Evolutionary conservation across 2,797 vertebrate species (phyloP).

Genomic region (Phataginus tricuspis): DNA sequence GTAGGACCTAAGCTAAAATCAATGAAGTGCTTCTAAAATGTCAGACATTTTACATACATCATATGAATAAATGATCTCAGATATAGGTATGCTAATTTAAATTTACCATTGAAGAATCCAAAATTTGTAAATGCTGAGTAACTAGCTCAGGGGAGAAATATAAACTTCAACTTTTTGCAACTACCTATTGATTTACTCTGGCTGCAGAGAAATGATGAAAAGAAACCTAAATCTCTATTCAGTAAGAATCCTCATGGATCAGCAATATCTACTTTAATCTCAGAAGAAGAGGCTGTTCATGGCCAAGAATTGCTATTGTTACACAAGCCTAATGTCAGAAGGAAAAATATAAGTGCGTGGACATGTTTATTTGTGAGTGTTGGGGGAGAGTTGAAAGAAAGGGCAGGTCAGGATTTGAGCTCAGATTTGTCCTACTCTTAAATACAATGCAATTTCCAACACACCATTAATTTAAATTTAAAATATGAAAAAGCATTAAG

Average conservation of each 20-base stretch:
- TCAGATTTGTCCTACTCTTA: background rate
- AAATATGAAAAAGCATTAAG: background rate
- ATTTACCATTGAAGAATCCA: background rate
- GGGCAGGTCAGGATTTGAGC: background rate
- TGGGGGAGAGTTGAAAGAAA: background rate
- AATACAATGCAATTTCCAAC: background rate
- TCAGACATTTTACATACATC: background rate
- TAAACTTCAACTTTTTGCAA: background rate
- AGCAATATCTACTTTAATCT: slow-evolving; percentile 8
- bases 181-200: background rate
- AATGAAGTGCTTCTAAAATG: background rate
- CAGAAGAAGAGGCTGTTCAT: background rate
- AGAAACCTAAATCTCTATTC: background rate
- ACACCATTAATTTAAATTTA: background rate
- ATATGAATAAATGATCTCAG: background rate
- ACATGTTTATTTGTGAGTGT: background rate
- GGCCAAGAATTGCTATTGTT: background rate
- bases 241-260: background rate
- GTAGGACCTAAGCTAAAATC: background rate
- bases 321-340: background rate
- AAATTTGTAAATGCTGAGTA: background rate
- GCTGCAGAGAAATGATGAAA: background rate
- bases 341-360: background rate
- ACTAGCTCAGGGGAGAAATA: background rate
- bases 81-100: background rate